Evolutionary conservation across 2,797 vertebrate genomes (phyloP).

Genomic region (Scomberomorus guttatus): DNA sequence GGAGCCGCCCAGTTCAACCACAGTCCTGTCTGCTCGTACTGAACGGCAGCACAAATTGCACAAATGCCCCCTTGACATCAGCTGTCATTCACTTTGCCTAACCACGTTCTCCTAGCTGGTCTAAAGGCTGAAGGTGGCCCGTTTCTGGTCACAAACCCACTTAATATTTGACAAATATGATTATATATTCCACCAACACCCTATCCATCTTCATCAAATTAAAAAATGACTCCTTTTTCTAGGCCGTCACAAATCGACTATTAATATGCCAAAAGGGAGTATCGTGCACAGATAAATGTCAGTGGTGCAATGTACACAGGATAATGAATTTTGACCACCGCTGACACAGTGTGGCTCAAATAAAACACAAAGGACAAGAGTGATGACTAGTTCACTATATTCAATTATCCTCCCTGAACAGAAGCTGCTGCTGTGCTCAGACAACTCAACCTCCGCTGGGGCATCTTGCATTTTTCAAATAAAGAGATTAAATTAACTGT

Average conservation of each 20-base stretch:
- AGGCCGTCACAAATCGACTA: slow-evolving; percentile 44
- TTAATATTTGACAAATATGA: slow-evolving; percentile 41
- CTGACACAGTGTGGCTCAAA: slow-evolving; percentile 67
- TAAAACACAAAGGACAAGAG: slow-evolving; percentile 62
- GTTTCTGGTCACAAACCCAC: slow-evolving; percentile 20
- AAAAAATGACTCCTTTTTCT: slow-evolving; percentile 36
- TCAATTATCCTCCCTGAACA: slow-evolving; percentile 73
- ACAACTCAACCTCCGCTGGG: slow-evolving; percentile 43
- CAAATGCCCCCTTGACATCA: slow-evolving; percentile 27
- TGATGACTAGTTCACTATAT: slow-evolving; percentile 74
- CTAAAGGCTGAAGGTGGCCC: not conserved
- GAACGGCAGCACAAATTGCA: slow-evolving; percentile 22
- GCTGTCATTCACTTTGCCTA: slow-evolving; percentile 16
- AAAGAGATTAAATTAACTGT: slow-evolving; percentile 74
- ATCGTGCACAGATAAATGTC: slow-evolving; percentile 63
- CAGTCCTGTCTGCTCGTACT: slow-evolving; percentile 3
- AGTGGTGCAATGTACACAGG: slow-evolving; percentile 58
- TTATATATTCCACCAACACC: slow-evolving; percentile 39
- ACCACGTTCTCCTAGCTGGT: not conserved
- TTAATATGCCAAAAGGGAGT: slow-evolving; percentile 57
- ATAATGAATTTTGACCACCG: slow-evolving; percentile 77
- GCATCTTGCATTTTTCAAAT: slow-evolving; percentile 65
- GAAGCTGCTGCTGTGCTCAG: slow-evolving; percentile 51
- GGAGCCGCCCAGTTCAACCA: slow-evolving; percentile 6
- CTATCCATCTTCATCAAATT: slow-evolving; percentile 50